Base-by-base conservation (phyloP, 2,113 vertebrate species). In the Puntigrus tetrazona region DNA sequence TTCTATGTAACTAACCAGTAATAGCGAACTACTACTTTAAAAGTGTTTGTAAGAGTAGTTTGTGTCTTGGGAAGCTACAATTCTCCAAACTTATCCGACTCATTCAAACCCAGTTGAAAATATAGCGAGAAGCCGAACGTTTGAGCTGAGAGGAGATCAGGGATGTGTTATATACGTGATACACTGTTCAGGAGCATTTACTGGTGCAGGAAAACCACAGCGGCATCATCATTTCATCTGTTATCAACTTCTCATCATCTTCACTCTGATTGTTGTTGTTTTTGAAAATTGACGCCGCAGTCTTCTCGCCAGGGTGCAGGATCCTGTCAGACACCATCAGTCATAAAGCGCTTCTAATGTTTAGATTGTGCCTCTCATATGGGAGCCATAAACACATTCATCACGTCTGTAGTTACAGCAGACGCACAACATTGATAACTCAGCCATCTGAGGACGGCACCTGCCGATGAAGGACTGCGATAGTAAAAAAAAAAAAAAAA, bases 231-330 rank as follows among this genome's bases (percentile, higher is more conserved):
- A 63, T 81, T 79, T 63, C 57, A 41, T n/a, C 63, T 27, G 16
- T 5, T 27, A n/a, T 27, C 29, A n/a, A n/a, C 72, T 65, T 13
- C 38, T 47, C 78, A 52, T 67, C 22, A 69, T 75, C 34, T 59
- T 59, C 45, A 34, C 29, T 82, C 57, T 70, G 83, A 85, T 81
- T 82, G 67, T 8, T 65, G 83, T 77, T 80, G 75, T 81, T 73
- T 85, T 55, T 76, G 63, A 72, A 61, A 81, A 73, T 45, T 59
- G 83, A 74, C 8, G 25, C 2, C 25, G 36, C 27, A 14, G 73
- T 18, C 43, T 38, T 41, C 57, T 77, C 11, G 10, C 45, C 70
- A 43, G 72, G 67, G 31, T 34, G 67, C 41, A 67, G 63, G 36
- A 41, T 27, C 47, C 61, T 67, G 79, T 69, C 72, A 27, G 75